phyloP scores from a whole-genome alignment of 1,140 invertebrate species.

The Anoplolepis gracilipes region DNA sequence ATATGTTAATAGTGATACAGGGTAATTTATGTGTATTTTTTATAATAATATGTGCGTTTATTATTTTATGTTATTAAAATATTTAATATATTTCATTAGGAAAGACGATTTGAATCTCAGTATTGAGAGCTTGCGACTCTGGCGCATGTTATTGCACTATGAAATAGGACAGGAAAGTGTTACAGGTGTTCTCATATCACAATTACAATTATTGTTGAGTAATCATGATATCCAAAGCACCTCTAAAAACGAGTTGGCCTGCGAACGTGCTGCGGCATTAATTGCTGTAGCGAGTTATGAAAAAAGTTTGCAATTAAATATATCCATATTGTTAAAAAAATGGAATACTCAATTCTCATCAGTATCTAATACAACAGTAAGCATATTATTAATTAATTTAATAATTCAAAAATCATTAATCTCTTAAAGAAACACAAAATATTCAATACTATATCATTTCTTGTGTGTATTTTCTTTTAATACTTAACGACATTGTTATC shows the following conservation, averaged over 20 bases:
- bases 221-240: conserved; percentile 78
- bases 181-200: conserved; percentile 74
- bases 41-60: background rate
- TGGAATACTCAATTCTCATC: conserved; percentile 81
- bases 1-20: conserved; percentile 77
- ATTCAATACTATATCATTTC: conserved; percentile 23
- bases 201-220: conserved; percentile 77
- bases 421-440: background rate
- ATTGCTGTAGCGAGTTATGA: conserved; percentile 76
- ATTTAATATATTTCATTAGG: conserved; percentile 61
- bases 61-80: conserved; percentile 37
- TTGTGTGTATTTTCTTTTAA: background rate
- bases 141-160: conserved; percentile 79
- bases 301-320: conserved; percentile 67
- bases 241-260: conserved; percentile 75
- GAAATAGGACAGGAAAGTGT: conserved; percentile 78
- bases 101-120: conserved; percentile 72
- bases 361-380: conserved; percentile 78
- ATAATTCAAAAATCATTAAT: background rate
- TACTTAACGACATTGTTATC: conserved; percentile 16
- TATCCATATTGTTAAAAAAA: conserved; percentile 77
- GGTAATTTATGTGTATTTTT: conserved; percentile 70
- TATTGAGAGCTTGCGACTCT: conserved; percentile 82
- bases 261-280: conserved; percentile 80
- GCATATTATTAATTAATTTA: conserved; percentile 28